Conservation (phyloP, 37 sponge, comb jelly and placozoan species). For the Amphimedon queenslandica region DNA sequence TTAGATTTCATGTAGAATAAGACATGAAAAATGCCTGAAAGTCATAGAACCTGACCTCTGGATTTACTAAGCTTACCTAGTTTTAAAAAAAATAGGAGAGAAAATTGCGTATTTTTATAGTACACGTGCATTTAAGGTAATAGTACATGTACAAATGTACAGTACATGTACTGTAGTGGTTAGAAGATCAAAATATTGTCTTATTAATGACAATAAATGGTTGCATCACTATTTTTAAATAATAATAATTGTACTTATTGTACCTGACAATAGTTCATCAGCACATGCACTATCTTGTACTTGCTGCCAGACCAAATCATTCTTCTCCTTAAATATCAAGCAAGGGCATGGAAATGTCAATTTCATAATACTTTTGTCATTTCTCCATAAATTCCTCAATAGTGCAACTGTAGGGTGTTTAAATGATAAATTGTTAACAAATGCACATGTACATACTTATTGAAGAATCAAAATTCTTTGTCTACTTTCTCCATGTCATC, state of each 20-base stretch:
- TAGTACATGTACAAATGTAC: too few relatives aligned
- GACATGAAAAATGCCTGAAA: slow-evolving; percentile 38
- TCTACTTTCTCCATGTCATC: slow-evolving; percentile 14
- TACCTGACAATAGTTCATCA: slow-evolving; percentile 24
- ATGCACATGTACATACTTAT: slow-evolving; percentile 7
- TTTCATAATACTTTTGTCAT: not conserved
- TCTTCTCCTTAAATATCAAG: slow-evolving; percentile 3
- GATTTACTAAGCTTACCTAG: slow-evolving; percentile 48
- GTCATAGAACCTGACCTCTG: slow-evolving; percentile 35
- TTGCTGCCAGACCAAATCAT: slow-evolving; percentile 9
- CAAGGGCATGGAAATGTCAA: slow-evolving; percentile 10
- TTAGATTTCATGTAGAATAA: slow-evolving; percentile 23
- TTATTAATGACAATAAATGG: not conserved
- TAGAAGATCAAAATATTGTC: not conserved
- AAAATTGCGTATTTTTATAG: not conserved
- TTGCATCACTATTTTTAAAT: not conserved
- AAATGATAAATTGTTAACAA: not conserved
- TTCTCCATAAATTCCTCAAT: slow-evolving; percentile 1
- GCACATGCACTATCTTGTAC: not conserved
- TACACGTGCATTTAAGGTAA: not conserved
- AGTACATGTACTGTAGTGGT: too few relatives aligned
- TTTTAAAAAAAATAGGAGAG: too few relatives aligned
- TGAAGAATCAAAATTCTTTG: slow-evolving; percentile 1
- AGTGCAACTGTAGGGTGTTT: not conserved
- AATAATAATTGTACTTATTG: not conserved